Base-by-base conservation (phyloP, 2,797 vertebrate genomes). In the Sitta carolinensis region DNA sequence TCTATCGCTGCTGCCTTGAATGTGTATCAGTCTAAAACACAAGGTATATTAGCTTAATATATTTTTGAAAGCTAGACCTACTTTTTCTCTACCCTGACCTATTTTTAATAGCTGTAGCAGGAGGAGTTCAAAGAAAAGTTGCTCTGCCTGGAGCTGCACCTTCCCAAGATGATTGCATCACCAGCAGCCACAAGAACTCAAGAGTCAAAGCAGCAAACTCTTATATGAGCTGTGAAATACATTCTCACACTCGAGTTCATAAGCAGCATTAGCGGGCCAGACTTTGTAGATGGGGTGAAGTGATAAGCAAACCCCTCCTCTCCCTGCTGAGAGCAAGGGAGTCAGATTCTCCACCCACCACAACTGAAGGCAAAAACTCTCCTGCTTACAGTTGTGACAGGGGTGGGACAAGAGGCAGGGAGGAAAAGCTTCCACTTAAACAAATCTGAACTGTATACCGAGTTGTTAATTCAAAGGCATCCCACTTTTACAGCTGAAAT, bases 101-200 rank as follows among this genome's bases (percentile, higher is more conserved):
- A 87, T 94, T 97, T 95, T 92, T 94, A 94, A 92, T 89, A 88
- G 87, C 64, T 90, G 34, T 70, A 92, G 38, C 84, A 88, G 59
- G 27, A 94, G 34, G 13, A 93, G 90, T 95, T 96, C 93, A 95
- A 95, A 97, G 94, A 69, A 69, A 90, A 90, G 67, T 59, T 90
- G n/a, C 87, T 94, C 34, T 83, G 93, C 90, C 90, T 85, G 70
- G 88, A 96, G 91, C 89, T 91, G 91, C 85, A 89, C 89, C 89
- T 96, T 94, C 94, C 87, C 94, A 91, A 72, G 72, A 75, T 1
- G 19, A 78, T 87, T 95, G 89, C 90, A 92, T 95, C 95, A 93
- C 77, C 68, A 88, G 55, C 86, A 92, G 93, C 89, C 93, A 92
- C 95, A 95, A 94, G 76, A 96, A 81, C 87, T 87, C 74, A 62